phyloP scores from a whole-genome alignment of 2,888 invertebrate species.

The Cordilura impudica region DNA sequence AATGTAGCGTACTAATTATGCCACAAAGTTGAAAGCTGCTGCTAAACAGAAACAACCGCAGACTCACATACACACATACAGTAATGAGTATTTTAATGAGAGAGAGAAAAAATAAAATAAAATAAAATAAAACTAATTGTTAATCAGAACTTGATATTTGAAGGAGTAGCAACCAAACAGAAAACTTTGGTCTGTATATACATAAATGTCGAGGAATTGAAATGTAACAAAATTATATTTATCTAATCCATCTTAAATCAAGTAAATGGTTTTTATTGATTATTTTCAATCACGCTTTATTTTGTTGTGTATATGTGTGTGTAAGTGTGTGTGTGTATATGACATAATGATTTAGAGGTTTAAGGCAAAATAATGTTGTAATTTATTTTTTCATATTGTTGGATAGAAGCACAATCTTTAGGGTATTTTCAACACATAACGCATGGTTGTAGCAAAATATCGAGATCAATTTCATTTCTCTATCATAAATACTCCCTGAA shows the following conservation, averaged over 20 bases:
- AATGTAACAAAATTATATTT: slow-evolving; percentile 27
- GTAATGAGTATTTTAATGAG: too few relatives aligned
- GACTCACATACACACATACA: too few relatives aligned
- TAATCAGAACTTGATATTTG: not conserved
- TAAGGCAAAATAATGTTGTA: slow-evolving; percentile 13
- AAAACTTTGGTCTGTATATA: not conserved
- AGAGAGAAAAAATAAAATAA: not conserved
- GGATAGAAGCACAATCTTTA: not conserved
- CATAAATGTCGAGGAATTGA: not conserved
- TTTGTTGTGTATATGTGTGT: not conserved
- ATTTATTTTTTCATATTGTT: not conserved
- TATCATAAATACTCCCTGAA: slow-evolving; percentile 47
- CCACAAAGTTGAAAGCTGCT: not conserved
- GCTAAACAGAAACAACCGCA: too few relatives aligned
- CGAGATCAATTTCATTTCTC: slow-evolving; percentile 52
- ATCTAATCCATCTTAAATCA: slow-evolving; percentile 7
- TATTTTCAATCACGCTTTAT: slow-evolving; percentile 29
- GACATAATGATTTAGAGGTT: slow-evolving; percentile 21
- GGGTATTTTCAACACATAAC: slow-evolving; percentile 25
- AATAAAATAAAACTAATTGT: not conserved
- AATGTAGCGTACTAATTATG: slow-evolving; percentile 36
- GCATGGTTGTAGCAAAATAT: not conserved
- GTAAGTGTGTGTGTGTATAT: not conserved
- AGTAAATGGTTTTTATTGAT: slow-evolving; percentile 48
- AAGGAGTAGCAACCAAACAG: not conserved